These are phyloP conservation scores for Gavialis gangeticus DNA, from an alignment of 2,113 vertebrate species.

Conservation along the genomic window DNA sequence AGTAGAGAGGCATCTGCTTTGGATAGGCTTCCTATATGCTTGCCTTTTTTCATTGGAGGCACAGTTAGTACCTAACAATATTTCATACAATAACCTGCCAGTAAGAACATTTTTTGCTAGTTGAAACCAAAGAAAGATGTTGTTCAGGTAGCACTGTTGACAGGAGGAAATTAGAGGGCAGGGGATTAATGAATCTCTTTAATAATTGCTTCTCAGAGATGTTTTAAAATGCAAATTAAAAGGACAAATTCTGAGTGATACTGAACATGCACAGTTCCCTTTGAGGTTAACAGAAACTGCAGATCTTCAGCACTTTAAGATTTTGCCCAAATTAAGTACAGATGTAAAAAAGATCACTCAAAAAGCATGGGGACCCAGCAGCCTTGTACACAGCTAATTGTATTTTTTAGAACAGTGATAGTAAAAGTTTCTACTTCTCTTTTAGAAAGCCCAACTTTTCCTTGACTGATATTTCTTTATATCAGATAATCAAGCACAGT, in stretches of 20 bases:
- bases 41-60: background rate
- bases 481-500: background rate
- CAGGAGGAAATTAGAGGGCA: constrained; percentile 20
- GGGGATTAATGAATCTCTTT: background rate
- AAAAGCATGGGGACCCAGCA: constrained; percentile 25
- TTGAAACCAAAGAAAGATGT: background rate
- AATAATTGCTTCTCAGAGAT: background rate
- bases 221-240: constrained; percentile 14
- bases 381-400: constrained; percentile 24
- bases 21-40: background rate
- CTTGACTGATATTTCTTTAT: constrained; percentile 16
- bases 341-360: constrained; percentile 22
- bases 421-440: constrained; percentile 8
- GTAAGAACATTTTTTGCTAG: background rate
- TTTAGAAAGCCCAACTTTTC: constrained; percentile 44
- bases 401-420: constrained; percentile 41
- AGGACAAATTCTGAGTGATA: constrained; percentile 32
- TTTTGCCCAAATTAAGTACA: constrained; percentile 24
- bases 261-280: background rate
- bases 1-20: background rate
- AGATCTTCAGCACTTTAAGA: constrained; percentile 8
- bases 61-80: background rate
- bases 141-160: background rate
- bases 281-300: background rate
- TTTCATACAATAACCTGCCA: background rate